Percentiles rank a stretch among this genome's conserved stretches.
phyloP scores from a whole-genome alignment of 2,797 vertebrate species.

The Enteromius mattozi region DNA sequence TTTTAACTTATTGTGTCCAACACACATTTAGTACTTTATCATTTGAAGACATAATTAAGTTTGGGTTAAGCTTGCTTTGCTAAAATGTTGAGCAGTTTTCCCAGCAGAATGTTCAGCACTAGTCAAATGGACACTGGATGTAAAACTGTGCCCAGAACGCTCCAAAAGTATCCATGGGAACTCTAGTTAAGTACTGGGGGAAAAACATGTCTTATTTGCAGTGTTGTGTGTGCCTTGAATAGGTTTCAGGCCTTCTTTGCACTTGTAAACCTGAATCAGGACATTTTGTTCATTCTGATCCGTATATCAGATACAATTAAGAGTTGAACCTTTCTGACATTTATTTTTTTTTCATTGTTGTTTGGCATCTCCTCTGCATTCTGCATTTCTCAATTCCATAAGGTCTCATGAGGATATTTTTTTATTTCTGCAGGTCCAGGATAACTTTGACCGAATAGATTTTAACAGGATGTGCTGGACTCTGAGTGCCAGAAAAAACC shows the following conservation, averaged over 20 bases:
- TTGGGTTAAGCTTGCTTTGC: slow-evolving; percentile 24
- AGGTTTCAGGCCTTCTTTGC: slow-evolving; percentile 53
- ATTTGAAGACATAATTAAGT: background rate
- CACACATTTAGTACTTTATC: background rate
- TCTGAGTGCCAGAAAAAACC: slow-evolving; percentile 91
- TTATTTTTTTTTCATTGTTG: background rate
- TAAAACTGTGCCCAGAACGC: slow-evolving; percentile 54
- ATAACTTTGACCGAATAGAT: slow-evolving; percentile 91
- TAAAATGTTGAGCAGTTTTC: slow-evolving; percentile 45
- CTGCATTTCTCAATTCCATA: background rate
- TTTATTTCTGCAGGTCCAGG: slow-evolving; percentile 81
- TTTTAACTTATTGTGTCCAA: background rate
- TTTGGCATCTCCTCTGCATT: background rate
- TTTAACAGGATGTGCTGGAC: slow-evolving; percentile 99
- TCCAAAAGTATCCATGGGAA: slow-evolving; percentile 72
- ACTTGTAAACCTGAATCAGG: slow-evolving; percentile 48
- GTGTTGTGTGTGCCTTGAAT: slow-evolving; percentile 60
- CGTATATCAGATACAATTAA: slow-evolving; percentile 11
- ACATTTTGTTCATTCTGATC: slow-evolving; percentile 34
- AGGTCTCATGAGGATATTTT: background rate
- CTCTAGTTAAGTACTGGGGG: slow-evolving; percentile 58
- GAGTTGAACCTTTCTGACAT: background rate
- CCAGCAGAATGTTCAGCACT: slow-evolving; percentile 23
- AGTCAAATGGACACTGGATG: slow-evolving; percentile 48
- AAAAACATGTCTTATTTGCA: slow-evolving; percentile 64